A percentile compares a stretch with the other conserved stretches of the same genome.
phyloP scores from a whole-genome alignment of 1,140 invertebrate species.

The Linepithema humile region DNA sequence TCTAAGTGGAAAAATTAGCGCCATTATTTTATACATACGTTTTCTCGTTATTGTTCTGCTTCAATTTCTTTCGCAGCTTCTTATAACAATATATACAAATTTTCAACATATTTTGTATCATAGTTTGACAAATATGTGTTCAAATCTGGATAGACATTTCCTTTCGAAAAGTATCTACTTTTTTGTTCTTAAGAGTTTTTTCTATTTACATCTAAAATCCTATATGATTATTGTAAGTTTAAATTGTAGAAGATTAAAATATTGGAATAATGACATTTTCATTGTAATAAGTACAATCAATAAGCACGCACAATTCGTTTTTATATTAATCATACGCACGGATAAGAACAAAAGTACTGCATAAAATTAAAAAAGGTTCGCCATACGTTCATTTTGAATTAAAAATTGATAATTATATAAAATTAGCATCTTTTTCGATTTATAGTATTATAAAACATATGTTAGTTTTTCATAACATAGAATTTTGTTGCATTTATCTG shows the following conservation, averaged over 20 bases:
- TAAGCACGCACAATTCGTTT: background rate
- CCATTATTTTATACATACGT: too few species aligned
- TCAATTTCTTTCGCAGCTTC: too few species aligned
- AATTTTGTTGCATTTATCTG: too few species aligned
- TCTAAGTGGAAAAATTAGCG: too few species aligned
- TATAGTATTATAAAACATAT: background rate
- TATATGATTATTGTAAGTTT: background rate
- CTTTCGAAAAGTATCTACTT: too few species aligned
- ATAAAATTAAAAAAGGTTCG: background rate
- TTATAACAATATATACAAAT: too few species aligned
- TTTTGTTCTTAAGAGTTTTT: background rate
- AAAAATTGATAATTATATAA: background rate
- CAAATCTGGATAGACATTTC: too few species aligned
- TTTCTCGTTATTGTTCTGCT: too few species aligned
- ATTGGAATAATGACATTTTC: background rate
- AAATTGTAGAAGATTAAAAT: background rate
- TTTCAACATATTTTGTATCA: too few species aligned
- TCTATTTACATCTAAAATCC: background rate
- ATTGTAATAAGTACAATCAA: background rate
- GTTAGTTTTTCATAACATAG: too few species aligned
- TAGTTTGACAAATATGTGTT: too few species aligned
- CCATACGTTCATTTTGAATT: background rate
- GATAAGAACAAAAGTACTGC: conserved; percentile 6
- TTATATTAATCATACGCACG: background rate
- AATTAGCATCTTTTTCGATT: background rate